Base-by-base conservation (phyloP, 2,113 vertebrate species). In the Chaetorhynchus papuensis region DNA sequence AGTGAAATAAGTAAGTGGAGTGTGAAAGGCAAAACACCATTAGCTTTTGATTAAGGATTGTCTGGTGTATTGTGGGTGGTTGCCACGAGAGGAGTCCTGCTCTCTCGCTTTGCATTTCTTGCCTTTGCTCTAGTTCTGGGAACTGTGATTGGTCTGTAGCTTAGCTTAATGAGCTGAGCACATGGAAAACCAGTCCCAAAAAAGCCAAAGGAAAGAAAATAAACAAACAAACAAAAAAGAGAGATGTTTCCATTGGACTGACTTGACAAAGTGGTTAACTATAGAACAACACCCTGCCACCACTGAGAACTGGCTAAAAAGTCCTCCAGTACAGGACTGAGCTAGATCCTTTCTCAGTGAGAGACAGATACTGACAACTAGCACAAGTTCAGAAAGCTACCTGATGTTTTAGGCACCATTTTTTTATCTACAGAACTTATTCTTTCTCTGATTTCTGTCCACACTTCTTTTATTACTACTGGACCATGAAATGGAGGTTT, bases 161-260 rank as follows among this genome's bases (percentile, higher is more conserved):
- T n/a, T 37, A 74, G 13, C 35, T 63, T 44, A 82, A 26, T 53
- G 16, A 70, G 19, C 35, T 54, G 15, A 78, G 9, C 22, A 57
- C 7, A 45, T 0, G 1, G 17, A 79, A 66, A 82, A 39, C 1
- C 1, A 63, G 13, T 8, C 12, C 9, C 50, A 54, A 63, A 74
- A 33, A 30, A 35, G 10, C 23, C 41, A 41, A 50, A 39, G 24
- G 33, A 23, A 33, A 19, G 41, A 27, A 71, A 85, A 17, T 7
- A 70, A 61, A 8, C 2, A 37, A 64, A 19, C 19, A 39, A 37
- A 21, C 9, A 44, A 19, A 50, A 50, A 10, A 20, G 10, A 17
- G 3, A 28, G 14, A 13, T 31, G 1, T 47, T 78, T 85, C 15
- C 6, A 13, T 19, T 61, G 14, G 7, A 19, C 17, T 3, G 1